These are phyloP conservation scores for Cnemophilus loriae DNA, from an alignment of 2,113 vertebrate species.

Conservation along the genomic window DNA sequence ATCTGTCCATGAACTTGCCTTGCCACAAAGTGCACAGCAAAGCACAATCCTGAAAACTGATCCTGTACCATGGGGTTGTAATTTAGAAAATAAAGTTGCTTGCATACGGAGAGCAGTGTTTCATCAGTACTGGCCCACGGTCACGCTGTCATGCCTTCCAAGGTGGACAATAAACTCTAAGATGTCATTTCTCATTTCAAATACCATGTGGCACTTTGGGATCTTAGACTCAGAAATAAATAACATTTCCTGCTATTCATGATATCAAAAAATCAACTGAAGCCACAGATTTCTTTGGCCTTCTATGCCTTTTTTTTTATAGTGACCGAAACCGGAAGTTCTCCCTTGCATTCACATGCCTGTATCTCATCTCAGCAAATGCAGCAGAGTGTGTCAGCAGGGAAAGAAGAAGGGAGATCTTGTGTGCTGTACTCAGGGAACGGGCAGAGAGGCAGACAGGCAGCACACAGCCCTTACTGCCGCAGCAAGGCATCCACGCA, in stretches of 20 bases:
- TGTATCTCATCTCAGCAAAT: neutral
- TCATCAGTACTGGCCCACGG: neutral
- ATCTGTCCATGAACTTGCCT: neutral
- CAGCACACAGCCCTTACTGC: neutral
- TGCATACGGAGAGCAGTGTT: neutral
- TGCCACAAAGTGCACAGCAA: constrained; percentile 16
- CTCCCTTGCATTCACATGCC: neutral
- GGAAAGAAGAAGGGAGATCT: neutral
- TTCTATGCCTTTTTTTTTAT: neutral
- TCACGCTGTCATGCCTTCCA: neutral
- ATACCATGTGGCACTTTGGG: neutral
- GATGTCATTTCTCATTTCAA: neutral
- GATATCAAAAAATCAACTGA: neutral
- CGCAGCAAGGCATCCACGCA: neutral
- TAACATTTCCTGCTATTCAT: neutral
- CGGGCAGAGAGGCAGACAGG: neutral
- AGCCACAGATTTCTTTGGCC: neutral
- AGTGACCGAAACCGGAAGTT: neutral
- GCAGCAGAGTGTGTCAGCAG: neutral
- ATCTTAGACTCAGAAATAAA: neutral
- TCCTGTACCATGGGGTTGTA: neutral
- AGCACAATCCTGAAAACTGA: constrained; percentile 35
- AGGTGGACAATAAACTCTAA: neutral
- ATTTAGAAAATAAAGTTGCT: neutral
- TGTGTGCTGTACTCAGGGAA: neutral